Conservation (phyloP, 2,888 invertebrate genomes). For the Parnassius glacialis region DNA sequence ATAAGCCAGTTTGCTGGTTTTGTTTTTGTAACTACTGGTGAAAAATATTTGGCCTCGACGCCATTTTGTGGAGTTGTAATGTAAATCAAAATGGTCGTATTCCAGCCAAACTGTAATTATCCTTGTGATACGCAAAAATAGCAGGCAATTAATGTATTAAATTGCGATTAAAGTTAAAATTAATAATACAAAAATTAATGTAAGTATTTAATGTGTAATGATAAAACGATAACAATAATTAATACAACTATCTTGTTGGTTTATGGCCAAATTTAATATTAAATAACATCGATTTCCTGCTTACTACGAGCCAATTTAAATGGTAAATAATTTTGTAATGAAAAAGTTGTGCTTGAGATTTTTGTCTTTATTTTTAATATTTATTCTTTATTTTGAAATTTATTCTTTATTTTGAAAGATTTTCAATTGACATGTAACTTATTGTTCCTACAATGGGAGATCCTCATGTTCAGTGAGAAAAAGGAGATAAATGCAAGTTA, state of each 20-base stretch:
- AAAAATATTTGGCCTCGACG: constrained; percentile 30
- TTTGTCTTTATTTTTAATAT: too few species aligned
- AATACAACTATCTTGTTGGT: constrained; percentile 7
- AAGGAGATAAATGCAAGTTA: too few species aligned
- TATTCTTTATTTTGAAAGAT: too few species aligned
- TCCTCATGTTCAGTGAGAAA: too few species aligned
- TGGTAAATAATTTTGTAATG: too few species aligned
- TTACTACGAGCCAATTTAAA: background rate
- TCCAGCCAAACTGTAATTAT: constrained; percentile 1
- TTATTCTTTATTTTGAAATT: too few species aligned
- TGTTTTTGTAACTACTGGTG: constrained; percentile 22
- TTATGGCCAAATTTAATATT: background rate
- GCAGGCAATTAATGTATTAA: background rate
- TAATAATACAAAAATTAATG: background rate
- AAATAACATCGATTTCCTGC: background rate
- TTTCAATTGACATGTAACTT: too few species aligned
- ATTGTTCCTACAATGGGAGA: too few species aligned
- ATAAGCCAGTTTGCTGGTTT: constrained; percentile 7
- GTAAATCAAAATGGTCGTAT: constrained; percentile 3
- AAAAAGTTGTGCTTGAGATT: too few species aligned
- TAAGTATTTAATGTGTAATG: background rate
- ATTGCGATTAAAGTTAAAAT: constrained; percentile 5
- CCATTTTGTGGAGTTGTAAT: constrained; percentile 19
- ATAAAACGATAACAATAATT: background rate
- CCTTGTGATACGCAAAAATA: background rate